Evolutionary conservation across 2,888 invertebrate genomes (phyloP), one percentile per base, ranked within the genome.

Genomic region (Augochlorella aurata): DNA sequence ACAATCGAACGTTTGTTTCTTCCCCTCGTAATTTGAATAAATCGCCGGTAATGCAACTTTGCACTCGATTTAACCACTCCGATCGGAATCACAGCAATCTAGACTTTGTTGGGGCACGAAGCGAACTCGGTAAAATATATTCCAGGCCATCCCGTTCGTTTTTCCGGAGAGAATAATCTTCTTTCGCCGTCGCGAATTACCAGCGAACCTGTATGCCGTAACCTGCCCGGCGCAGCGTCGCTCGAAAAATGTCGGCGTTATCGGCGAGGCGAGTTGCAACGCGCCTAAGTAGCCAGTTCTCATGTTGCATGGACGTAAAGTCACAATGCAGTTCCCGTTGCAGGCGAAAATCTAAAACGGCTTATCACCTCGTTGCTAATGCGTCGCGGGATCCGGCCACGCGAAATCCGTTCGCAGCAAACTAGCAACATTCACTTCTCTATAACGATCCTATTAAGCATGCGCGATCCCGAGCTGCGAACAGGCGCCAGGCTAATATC

Each of bases 401-500:
- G 68, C 63, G 47, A 45, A 70, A 52, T 63, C 63, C 45, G 45
- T 50, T 65, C 2, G 65, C n/a, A 38, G 50, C 73, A n/a, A 24
- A 45, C 52, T 29, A 45, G 44, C 81, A 70, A 74, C 81, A 61
- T 81, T 81, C 81, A 81, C 81, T 74, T 81, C 50, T 38, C 8
- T 58, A 16, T 58, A 81, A 81, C 71, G 67, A 74, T 81, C 67
- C 52, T 52, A 71, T 74, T 81, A 79, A 71, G 50, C 74, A 38
- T 66, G 61, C 73, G 82, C 82, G 67, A 77, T 77, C 82, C 67
- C 10, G 38, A 21, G 44, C 24, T 75, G 54, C 74, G 47, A 44
- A 21, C 44, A 71, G 81, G 81, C 81, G 81, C 75, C 81, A 81
- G 74, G 74, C 38, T 75, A 72, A 81, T 75, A 54, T 81, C 74